Conservation (phyloP, 1,140 invertebrate species). For the Phortica variegata region DNA sequence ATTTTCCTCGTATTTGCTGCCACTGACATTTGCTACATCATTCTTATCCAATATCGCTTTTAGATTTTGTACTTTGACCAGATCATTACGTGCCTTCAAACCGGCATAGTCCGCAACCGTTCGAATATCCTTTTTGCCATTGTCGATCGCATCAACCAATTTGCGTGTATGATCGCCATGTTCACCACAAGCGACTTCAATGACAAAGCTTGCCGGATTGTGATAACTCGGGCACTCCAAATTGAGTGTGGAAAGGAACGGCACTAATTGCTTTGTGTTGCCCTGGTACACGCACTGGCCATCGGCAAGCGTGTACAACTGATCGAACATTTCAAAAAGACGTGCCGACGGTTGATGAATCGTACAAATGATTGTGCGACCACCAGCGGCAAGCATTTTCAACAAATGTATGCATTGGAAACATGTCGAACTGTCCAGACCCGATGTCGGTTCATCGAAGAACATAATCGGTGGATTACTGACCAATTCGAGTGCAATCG, state of each 20-base stretch:
- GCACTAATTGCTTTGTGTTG: conserved; percentile 78
- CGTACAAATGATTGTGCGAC: conserved; percentile 93
- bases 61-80: conserved; percentile 47
- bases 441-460: conserved; percentile 96
- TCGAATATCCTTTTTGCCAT: conserved; percentile 76
- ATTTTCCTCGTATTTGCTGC: conserved; percentile 61
- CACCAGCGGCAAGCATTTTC: conserved; percentile 85
- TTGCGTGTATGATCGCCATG: conserved; percentile 88
- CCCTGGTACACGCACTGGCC: conserved; percentile 95
- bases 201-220: conserved; percentile 95
- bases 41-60: conserved; percentile 59
- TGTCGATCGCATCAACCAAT: conserved; percentile 79
- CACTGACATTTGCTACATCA: conserved; percentile 57
- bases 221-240: conserved; percentile 93
- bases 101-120: conserved; percentile 58
- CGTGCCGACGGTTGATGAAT: conserved; percentile 97
- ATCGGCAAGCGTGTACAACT: conserved; percentile 89
- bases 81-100: conserved; percentile 60
- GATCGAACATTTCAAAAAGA: conserved; percentile 96
- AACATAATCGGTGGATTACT: conserved; percentile 97
- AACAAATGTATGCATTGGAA: conserved; percentile 89
- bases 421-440: conserved; percentile 90
- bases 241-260: conserved; percentile 78
- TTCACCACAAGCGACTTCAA: conserved; percentile 93
- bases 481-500: conserved; percentile 93